phyloP scores from a whole-genome alignment of 2,797 vertebrate genomes.

The Bradypus variegatus region DNA sequence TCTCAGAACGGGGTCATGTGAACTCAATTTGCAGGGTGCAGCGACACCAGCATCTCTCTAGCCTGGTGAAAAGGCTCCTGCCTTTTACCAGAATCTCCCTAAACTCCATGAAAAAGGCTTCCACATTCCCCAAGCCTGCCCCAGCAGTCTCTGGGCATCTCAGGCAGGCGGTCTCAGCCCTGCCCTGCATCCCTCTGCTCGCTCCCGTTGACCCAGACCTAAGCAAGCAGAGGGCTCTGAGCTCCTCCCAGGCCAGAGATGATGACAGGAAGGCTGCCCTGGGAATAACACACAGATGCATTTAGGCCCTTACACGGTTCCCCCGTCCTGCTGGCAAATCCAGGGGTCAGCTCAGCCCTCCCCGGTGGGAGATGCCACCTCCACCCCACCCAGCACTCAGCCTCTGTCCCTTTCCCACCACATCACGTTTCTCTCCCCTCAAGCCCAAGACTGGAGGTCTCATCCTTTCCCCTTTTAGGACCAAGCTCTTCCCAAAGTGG shows the following conservation, averaged over 20 bases:
- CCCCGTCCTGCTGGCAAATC: not conserved
- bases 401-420: not conserved
- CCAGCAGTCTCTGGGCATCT: not conserved
- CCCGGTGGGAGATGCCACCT: not conserved
- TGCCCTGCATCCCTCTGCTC: not conserved
- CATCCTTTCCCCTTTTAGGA: not conserved
- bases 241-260: not conserved
- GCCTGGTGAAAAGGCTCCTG: not conserved
- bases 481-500: not conserved
- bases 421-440: not conserved
- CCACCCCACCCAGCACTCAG: too few species aligned
- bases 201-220: not conserved
- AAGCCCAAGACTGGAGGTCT: too few species aligned
- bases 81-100: not conserved
- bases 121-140: not conserved
- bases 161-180: too few species aligned
- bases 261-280: too few species aligned
- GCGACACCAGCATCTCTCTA: not conserved
- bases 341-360: too few species aligned
- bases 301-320: not conserved
- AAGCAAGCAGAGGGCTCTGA: not conserved
- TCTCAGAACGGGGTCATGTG: not conserved
- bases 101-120: not conserved
- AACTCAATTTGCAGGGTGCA: not conserved
- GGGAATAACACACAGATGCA: too few species aligned